Evolutionary conservation across 2,888 invertebrate species (phyloP), one percentile per base, ranked within the genome.

Genomic region (Amblyjoppa proteus): DNA sequence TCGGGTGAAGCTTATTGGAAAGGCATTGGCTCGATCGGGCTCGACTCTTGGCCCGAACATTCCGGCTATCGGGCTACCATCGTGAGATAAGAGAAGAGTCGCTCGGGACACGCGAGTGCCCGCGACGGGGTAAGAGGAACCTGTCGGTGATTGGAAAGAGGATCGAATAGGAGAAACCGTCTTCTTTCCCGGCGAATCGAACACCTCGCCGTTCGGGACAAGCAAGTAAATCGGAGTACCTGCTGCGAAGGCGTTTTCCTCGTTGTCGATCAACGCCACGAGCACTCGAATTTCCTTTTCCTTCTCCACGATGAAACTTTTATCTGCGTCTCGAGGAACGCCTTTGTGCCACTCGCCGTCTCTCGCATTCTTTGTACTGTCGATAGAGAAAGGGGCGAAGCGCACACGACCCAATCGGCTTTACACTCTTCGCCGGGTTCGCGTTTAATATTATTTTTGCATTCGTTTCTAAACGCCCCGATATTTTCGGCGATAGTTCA

Each of bases 1-100:
- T 76, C 61, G 61, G 38, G 64, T 31, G 45, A 56, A 86, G 84
- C 88, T 90, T 89, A 90, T 89, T 88, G 89, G 86, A 87, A 89
- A 88, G 87, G 81, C 87, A 87, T 89, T 70, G 84, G 76, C 80
- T 58, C 83, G 84, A 85, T 88, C 71, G 25, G 45, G 13, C 58
- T 25, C 61, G 71, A 61, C 25, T 61, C 85, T 82, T 64, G 74
- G 13, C 71, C 53, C 86, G 88, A 86, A 28, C 78, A 73, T 80
- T 81, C 74, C 70, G 34, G 68, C 49, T 84, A 84, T 79, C 78
- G 78, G 58, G 77, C 88, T 88, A 73, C 61, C 78, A 83, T 73
- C 74, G 88, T 82, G 83, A 81, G 82, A 85, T 81, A 69, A 70
- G 80, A 58, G 66, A 84, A 80, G 84, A 71, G 69, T 20, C 13